Base-by-base conservation (phyloP, 2,888 invertebrate genomes). In the Eupithecia centaureata region DNA sequence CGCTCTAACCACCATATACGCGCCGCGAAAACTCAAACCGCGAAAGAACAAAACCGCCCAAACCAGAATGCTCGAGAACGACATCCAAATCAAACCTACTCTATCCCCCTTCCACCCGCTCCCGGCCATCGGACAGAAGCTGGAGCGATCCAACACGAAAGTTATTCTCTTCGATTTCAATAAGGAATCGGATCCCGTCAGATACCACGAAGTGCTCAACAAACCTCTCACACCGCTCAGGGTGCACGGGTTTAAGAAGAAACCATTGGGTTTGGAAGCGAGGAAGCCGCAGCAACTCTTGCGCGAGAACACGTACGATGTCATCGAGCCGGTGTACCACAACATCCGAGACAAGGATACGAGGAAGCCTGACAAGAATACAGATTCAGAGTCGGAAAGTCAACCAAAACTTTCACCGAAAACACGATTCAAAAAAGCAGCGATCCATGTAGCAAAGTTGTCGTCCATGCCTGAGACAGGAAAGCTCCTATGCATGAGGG, bases 261-360 rank as follows among this genome's bases (percentile, higher is more conserved):
- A 76, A 33, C 81, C 86, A 0, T 67, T 85, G 35, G 86, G 87
- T 15, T 76, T 78, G 4, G 84, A 86, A 1, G 77, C 77, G 8
- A 83, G 78, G 67, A 89, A 82, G 63, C 90, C 91, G 0, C 90
- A 90, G 63, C 89, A 89, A 61, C 76, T 93, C 10, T 58, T 92
- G 5, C 79, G 93, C 72, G 92, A 93, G 78, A 92, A 93, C 70
- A 93, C 93, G 0, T 93, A 93, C 73, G 92, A 93, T 63, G 91
- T 93, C 10, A 84, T 93, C 59, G 85, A 92, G 65, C 93, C 93
- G 0, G 80, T 91, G 33, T 91, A 85, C 69, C 77, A 90, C 65
- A 88, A 82, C 28, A 78, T 86, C 2, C 87, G 82, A 72, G 84
- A 83, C 28, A 77, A 80, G 59, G 83, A 84, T 15, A 65, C 71